Percentiles rank a stretch among this genome's conserved stretches.
Conservation (phyloP, 2,797 vertebrate genomes). For the Steatocranus sp. region DNA sequence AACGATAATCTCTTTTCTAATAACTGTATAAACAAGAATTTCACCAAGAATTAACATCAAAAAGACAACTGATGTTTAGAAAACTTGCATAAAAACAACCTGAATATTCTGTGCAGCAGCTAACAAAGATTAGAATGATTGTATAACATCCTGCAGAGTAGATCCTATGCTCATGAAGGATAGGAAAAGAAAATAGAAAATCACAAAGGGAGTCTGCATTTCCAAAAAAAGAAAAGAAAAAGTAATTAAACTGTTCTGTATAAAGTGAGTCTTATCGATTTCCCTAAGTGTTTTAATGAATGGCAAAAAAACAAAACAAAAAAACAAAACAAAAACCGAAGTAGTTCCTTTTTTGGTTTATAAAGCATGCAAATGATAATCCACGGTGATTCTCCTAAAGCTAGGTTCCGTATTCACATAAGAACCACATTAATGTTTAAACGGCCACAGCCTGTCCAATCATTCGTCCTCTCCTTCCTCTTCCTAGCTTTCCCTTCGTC, state of each 20-base stretch:
- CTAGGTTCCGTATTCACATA: constrained; percentile 40
- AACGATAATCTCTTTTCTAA: constrained; percentile 17
- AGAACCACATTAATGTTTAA: constrained; percentile 61
- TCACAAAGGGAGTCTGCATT: constrained; percentile 41
- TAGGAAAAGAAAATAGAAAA: constrained; percentile 28
- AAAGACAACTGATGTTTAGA: constrained; percentile 42
- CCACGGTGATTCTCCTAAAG: constrained; percentile 47
- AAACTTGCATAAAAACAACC: constrained; percentile 76
- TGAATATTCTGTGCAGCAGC: constrained; percentile 65
- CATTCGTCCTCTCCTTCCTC: constrained; percentile 52
- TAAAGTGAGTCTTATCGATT: constrained; percentile 32
- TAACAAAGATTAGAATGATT: constrained; percentile 40
- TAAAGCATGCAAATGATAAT: constrained; percentile 57
- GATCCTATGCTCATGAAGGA: constrained; percentile 28
- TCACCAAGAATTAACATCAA: background rate
- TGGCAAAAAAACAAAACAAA: constrained; percentile 22
- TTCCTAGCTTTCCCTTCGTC: constrained; percentile 52
- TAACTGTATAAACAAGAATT: constrained; percentile 28
- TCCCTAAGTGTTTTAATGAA: constrained; percentile 27
- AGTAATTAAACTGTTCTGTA: constrained; percentile 19
- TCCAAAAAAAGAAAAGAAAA: constrained; percentile 32
- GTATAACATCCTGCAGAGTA: constrained; percentile 40
- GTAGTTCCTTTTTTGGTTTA: constrained; percentile 40
- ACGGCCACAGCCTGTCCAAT: constrained; percentile 57
- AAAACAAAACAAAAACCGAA: background rate